Evolutionary conservation across 2,888 invertebrate species (phyloP).

Genomic region (Diogma glabrata): DNA sequence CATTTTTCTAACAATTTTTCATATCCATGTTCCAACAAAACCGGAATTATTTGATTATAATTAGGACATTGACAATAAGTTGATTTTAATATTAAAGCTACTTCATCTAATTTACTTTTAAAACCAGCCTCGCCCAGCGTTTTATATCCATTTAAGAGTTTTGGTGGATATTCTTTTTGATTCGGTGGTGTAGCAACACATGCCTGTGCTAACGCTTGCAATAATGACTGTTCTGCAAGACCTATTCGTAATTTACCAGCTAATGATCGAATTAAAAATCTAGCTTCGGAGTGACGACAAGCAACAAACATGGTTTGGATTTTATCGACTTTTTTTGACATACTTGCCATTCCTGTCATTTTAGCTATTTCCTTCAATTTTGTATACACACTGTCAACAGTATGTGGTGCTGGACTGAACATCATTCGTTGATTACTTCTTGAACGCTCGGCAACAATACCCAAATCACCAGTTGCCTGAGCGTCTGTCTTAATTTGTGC

Average conservation of each 20-base stretch:
- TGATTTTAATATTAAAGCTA: constrained; percentile 71
- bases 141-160: constrained; percentile 50
- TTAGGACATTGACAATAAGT: constrained; percentile 95
- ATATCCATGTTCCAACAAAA: constrained; percentile 65
- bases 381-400: constrained; percentile 60
- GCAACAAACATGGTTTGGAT: constrained; percentile 90
- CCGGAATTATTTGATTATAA: constrained; percentile 74
- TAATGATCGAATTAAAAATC: constrained; percentile 79
- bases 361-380: constrained; percentile 78
- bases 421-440: constrained; percentile 77
- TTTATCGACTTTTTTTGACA: constrained; percentile 78
- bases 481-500: constrained; percentile 63
- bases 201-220: constrained; percentile 83
- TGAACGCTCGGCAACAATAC: constrained; percentile 78
- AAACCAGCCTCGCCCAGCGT: constrained; percentile 52
- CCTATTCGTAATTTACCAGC: constrained; percentile 93
- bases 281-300: constrained; percentile 75
- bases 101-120: constrained; percentile 63
- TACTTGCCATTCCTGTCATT: constrained; percentile 66
- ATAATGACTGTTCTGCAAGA: constrained; percentile 89
- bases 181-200: constrained; percentile 66
- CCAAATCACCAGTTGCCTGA: constrained; percentile 68
- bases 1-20: constrained; percentile 64
- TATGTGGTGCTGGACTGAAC: constrained; percentile 70
- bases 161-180: constrained; percentile 47